Evolutionary conservation across 2,113 vertebrate species (phyloP), one percentile per base, ranked within the genome.

Genomic region (Bolborhynchus lineola): DNA sequence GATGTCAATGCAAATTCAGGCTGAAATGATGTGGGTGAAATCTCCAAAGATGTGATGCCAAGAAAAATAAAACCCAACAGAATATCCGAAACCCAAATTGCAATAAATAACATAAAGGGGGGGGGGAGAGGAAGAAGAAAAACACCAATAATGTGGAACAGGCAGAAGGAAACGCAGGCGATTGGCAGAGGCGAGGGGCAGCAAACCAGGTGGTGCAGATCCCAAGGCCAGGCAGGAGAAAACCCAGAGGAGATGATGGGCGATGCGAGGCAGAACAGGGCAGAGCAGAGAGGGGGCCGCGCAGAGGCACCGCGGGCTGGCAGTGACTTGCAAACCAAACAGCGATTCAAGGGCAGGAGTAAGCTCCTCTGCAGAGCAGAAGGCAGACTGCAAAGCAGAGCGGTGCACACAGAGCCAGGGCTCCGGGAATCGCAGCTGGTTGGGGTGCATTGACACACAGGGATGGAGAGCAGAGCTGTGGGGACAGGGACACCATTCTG

Each of bases 361-460:
- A 33, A 78, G 63, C 31, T 42, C 2, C 0, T 31, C 17, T 39
- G 53, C 39, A 46, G 26, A 70, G 70, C 28, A 17, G 82, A 18
- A 46, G n/a, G 80, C 31, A 75, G 84, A 75, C 49, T 13, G 49
- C 65, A 68, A 47, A 67, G 68, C 81, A 20, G 49, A 26, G 42
- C 4, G 0, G 7, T 9, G 25, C 4, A 4, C 68, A 29, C 21
- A 5, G 25, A 37, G 63, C 19, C 67, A 7, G 35, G 26, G 69
- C 72, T 81, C 18, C 64, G 35, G 85, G 29, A 76, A 35, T 37
- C 0, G 16, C 57, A 35, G 55, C 74, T 23, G 7, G 8, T 37
- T 1, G 60, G 47, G 60, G 31, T 1, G 11, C n/a, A 13, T 11
- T 2, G 1, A 24, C 0, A 0, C 3, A 3, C 0, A 1, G 25